A percentile compares a stretch with the other conserved stretches of the same genome.
These are phyloP conservation scores for Ommatoiulus sabulosus DNA, from an alignment of 2,888 invertebrate species.

Conservation along the genomic window DNA sequence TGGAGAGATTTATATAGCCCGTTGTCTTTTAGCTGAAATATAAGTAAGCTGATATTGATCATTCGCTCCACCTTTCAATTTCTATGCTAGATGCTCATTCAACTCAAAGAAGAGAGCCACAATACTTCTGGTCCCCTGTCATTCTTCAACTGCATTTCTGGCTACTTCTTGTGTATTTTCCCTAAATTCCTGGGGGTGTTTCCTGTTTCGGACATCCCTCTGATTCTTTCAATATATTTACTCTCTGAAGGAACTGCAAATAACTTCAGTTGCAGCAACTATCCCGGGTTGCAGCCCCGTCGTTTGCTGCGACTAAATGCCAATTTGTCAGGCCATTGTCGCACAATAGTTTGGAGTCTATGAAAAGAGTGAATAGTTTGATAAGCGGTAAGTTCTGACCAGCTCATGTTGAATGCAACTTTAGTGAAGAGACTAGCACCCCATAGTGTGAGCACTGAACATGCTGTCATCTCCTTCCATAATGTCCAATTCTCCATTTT, in stretches of 20 bases:
- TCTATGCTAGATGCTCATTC: background rate
- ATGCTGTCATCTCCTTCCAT: conserved; percentile 49
- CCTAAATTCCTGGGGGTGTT: conserved; percentile 33
- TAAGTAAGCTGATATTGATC: background rate
- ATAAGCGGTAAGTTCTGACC: conserved; percentile 55
- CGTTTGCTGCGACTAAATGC: conserved; percentile 50
- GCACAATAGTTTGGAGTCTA: conserved; percentile 37
- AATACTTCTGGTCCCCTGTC: background rate
- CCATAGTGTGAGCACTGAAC: conserved; percentile 52
- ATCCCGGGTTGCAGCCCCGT: background rate
- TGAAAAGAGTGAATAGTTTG: conserved; percentile 51
- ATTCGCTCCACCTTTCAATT: background rate
- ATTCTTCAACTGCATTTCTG: background rate
- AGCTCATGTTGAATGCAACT: conserved; percentile 52
- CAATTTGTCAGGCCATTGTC: conserved; percentile 50
- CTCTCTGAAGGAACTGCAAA: conserved; percentile 13
- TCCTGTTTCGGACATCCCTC: background rate
- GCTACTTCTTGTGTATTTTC: conserved; percentile 10
- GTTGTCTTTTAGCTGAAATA: background rate
- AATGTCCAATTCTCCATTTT: conserved; percentile 21
- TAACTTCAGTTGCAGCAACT: conserved; percentile 10
- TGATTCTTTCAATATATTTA: conserved; percentile 14
- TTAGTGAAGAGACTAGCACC: conserved; percentile 31
- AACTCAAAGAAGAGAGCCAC: background rate
- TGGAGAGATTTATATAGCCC: too few species aligned